phyloP scores from a whole-genome alignment of 1,140 invertebrate species.

The Drosophila mojavensis region DNA sequence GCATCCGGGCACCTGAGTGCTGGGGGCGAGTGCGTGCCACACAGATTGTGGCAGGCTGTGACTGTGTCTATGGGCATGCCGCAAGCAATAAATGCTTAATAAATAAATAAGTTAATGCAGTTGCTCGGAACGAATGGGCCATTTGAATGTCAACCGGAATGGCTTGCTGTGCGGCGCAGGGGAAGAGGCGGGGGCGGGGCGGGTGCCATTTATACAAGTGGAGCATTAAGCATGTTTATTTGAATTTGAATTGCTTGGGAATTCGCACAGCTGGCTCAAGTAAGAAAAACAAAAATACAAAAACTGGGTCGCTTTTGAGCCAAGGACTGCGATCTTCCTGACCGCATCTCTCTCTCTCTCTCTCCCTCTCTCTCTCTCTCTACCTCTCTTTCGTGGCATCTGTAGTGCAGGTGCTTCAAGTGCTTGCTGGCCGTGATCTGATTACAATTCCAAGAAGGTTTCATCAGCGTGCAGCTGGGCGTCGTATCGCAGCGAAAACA shows the following conservation, averaged over 20 bases:
- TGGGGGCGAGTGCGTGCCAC: too few species aligned
- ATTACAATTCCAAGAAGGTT: slow-evolving; percentile 57
- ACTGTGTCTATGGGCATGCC: neutral
- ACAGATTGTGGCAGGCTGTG: neutral
- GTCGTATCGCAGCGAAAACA: slow-evolving; percentile 4
- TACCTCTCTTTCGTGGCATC: neutral
- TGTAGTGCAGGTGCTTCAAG: neutral
- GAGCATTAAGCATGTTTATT: slow-evolving; percentile 25
- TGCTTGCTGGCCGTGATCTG: slow-evolving; percentile 50
- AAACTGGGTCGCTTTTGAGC: neutral
- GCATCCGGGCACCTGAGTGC: neutral
- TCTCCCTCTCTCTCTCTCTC: neutral
- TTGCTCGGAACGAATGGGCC: neutral
- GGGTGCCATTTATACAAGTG: slow-evolving; percentile 6
- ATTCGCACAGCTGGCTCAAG: neutral
- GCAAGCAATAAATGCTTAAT: slow-evolving; percentile 50
- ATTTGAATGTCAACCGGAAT: neutral
- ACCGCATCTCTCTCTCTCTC: neutral
- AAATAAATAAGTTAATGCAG: slow-evolving; percentile 27
- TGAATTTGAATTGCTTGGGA: slow-evolving; percentile 29
- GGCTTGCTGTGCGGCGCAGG: neutral
- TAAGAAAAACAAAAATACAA: neutral
- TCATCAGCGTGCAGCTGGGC: slow-evolving; percentile 18
- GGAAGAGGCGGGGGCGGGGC: too few species aligned
- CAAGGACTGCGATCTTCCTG: neutral